Conservation (phyloP, 2,797 vertebrate genomes). For the Sebastiscus albofasciatus region DNA sequence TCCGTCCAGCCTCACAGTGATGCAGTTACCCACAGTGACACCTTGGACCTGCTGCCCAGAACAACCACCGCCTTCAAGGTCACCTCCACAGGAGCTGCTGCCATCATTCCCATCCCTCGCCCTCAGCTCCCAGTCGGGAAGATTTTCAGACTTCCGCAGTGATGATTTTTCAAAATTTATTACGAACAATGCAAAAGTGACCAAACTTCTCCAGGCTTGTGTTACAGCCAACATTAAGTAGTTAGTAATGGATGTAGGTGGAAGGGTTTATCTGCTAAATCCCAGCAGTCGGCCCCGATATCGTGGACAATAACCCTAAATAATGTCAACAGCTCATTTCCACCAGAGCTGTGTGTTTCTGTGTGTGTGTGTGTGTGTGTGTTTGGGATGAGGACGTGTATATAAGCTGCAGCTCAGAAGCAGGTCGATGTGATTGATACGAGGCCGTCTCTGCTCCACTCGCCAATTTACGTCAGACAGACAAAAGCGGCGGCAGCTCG, state of each 20-base stretch:
- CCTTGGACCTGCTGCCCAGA: constrained; percentile 17
- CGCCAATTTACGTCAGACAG: background rate
- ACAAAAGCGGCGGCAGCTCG: background rate
- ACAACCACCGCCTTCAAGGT: constrained; percentile 26
- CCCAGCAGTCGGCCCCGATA: constrained; percentile 88
- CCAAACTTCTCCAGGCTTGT: background rate
- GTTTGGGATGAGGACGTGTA: constrained; percentile 65
- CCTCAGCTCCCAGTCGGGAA: background rate
- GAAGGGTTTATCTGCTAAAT: constrained; percentile 90
- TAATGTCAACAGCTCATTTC: constrained; percentile 97
- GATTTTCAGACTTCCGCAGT: background rate
- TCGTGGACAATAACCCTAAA: constrained; percentile 91
- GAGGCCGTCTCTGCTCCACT: background rate
- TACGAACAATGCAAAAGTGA: background rate
- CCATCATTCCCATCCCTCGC: background rate
- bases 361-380: background rate
- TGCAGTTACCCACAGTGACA: background rate
- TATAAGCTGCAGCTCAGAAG: constrained; percentile 83
- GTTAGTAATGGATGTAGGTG: constrained; percentile 77
- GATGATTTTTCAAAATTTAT: background rate
- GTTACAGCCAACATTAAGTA: background rate
- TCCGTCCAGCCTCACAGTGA: background rate
- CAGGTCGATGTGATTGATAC: constrained; percentile 66
- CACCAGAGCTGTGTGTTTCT: constrained; percentile 60
- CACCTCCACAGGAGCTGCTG: constrained; percentile 14